Evolutionary conservation across 1,140 invertebrate genomes (phyloP).

Genomic region (Drosophila carrolli): DNA sequence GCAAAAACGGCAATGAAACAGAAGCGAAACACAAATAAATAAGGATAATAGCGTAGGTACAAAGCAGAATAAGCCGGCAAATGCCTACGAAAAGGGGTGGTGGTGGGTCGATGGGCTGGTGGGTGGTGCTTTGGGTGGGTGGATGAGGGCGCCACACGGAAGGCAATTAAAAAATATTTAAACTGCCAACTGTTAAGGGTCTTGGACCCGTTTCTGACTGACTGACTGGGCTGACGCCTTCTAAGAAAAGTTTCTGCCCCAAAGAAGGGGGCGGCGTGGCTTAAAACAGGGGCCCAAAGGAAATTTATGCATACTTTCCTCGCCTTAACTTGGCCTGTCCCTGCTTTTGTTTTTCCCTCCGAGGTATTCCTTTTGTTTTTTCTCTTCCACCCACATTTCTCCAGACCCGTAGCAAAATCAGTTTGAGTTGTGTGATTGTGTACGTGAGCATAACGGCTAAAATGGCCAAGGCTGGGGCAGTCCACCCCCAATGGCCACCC

Average conservation of each 20-base stretch:
- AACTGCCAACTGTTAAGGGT: slow-evolving; percentile 55
- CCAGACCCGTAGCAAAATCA: slow-evolving; percentile 46
- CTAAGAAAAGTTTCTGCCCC: slow-evolving; percentile 26
- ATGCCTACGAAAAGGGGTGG: slow-evolving; percentile 34
- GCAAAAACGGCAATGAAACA: slow-evolving; percentile 48
- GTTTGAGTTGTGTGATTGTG: slow-evolving; percentile 80
- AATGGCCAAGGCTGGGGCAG: slow-evolving; percentile 46
- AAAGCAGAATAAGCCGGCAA: slow-evolving; percentile 21
- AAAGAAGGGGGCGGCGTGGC: not conserved
- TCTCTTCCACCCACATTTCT: slow-evolving; percentile 13
- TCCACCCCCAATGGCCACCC: slow-evolving; percentile 37
- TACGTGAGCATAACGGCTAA: slow-evolving; percentile 81
- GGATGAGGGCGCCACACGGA: slow-evolving; percentile 38
- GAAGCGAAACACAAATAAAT: slow-evolving; percentile 68
- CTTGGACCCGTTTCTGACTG: slow-evolving; percentile 14
- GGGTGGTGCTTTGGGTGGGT: slow-evolving; percentile 4
- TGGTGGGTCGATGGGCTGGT: slow-evolving; percentile 14
- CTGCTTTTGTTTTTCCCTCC: slow-evolving; percentile 24
- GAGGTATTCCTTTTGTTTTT: not conserved
- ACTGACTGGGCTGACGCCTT: slow-evolving; percentile 42
- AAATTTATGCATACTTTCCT: slow-evolving; percentile 65
- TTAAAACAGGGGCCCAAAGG: slow-evolving; percentile 4
- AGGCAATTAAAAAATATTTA: slow-evolving; percentile 82
- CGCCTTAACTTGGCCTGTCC: slow-evolving; percentile 23
- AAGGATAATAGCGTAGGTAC: slow-evolving; percentile 50